Conservation (phyloP, 2,113 vertebrate genomes). For the Pavo muticus region DNA sequence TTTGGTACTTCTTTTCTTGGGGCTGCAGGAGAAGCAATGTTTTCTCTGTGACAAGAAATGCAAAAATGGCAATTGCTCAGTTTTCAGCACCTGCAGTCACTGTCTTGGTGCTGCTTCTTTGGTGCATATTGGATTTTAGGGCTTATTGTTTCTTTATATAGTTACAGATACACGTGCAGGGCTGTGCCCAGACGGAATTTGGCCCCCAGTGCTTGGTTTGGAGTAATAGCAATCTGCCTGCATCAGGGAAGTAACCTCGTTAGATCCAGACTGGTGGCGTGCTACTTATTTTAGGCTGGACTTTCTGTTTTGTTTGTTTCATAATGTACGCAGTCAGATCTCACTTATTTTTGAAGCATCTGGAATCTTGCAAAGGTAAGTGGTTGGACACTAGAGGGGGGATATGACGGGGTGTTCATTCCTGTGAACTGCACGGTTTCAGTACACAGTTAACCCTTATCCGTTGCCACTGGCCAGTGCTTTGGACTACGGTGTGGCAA, state of each 20-base stretch:
- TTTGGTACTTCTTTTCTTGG: conserved; percentile 34
- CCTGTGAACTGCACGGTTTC: background rate
- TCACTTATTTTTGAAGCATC: background rate
- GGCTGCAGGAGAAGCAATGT: background rate
- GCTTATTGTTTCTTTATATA: background rate
- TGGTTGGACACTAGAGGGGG: background rate
- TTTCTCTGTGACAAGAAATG: background rate
- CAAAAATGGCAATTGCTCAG: background rate
- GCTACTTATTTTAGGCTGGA: background rate
- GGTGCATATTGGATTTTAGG: background rate
- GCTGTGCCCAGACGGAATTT: background rate
- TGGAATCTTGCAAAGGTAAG: background rate
- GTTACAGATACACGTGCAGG: background rate
- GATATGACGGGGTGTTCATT: background rate
- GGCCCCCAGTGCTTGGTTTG: background rate
- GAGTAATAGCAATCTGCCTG: background rate
- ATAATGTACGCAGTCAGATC: background rate
- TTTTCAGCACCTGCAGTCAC: background rate
- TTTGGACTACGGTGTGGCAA: background rate
- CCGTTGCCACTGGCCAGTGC: background rate
- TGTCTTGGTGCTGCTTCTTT: background rate
- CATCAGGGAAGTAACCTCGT: background rate
- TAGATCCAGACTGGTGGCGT: background rate
- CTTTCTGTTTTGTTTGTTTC: background rate
- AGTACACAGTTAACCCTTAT: background rate